Base-by-base conservation (phyloP, 2,113 vertebrate species). In the Sorex fumeus region DNA sequence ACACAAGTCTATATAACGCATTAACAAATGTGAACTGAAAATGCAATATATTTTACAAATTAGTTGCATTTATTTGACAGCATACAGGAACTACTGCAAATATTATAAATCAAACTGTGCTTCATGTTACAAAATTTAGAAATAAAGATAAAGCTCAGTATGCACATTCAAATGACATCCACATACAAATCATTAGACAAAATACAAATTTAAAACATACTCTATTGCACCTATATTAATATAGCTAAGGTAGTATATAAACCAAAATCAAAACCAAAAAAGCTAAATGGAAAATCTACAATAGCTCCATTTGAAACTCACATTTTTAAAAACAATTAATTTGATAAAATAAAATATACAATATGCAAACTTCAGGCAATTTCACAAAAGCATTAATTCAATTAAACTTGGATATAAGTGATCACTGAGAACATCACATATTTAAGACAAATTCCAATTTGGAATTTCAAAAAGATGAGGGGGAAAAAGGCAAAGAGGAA, bases 391-490 rank as follows among this genome's bases (percentile, higher is more conserved):
- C 91, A 95, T 91, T 91, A 96, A 97, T 94, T 97, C 81, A 95
- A 13, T 76, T 95, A 96, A 60, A 95, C 66, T 93, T 97, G 81
- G 94, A 95, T 92, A 94, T 94, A 95, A 95, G 72, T 74, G 80
- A 94, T 96, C 47, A 94, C 45, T 94, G 83, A 93, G 95, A 96
- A 96, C 94, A 96, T 0, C 81, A 90, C 79, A 84, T 96, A 96
- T 88, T 97, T 78, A 95, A 98, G 97, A 97, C 96, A 95, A 97
- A 97, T 95, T 96, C 96, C 97, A 93, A 95, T 80, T 97, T 47
- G 94, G 60, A 67, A 87, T 93, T 97, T 88, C 74, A 96, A 19
- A 43, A 77, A 27, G 84, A 43, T 60, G 67, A 83, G 66, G 76
- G 40, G 40, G 7, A 67, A 88, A 93, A 83, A 66, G 19, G 78